Conservation (phyloP, 2,113 vertebrate genomes). For the Cheirogaleus medius region DNA sequence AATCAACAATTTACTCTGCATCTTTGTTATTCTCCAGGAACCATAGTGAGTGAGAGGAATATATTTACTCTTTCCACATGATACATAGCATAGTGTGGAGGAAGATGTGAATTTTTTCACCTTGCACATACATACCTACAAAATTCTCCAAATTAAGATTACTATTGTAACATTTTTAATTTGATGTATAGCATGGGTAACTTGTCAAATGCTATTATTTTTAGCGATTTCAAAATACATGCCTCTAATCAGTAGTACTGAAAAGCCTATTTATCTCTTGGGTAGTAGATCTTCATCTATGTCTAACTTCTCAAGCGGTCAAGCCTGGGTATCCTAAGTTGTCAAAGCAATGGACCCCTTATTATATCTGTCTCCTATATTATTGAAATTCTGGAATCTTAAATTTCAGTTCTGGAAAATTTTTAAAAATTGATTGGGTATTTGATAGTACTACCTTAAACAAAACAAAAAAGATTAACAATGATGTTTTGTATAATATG, state of each 20-base stretch:
- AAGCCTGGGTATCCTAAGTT: not conserved
- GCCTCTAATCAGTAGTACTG: not conserved
- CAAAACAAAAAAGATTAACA: not conserved
- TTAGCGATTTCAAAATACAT: not conserved
- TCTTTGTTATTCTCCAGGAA: not conserved
- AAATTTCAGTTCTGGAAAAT: not conserved
- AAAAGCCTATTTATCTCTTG: not conserved
- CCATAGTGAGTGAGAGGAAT: not conserved
- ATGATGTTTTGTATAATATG: not conserved
- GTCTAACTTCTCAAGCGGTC: not conserved
- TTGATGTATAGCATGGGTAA: not conserved
- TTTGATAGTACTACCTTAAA: not conserved
- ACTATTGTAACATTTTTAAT: not conserved
- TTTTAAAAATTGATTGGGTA: not conserved
- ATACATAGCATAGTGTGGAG: not conserved
- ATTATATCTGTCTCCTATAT: not conserved
- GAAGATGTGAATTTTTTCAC: not conserved
- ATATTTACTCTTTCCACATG: not conserved
- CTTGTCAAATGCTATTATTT: not conserved
- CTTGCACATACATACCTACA: not conserved
- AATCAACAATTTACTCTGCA: not conserved
- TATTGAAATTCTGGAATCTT: not conserved
- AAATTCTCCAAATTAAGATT: not conserved
- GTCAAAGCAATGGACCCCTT: not conserved
- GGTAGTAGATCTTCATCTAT: not conserved